These are phyloP conservation scores for Lota lota DNA, from an alignment of 2,113 vertebrate genomes.

Conservation along the genomic window DNA sequence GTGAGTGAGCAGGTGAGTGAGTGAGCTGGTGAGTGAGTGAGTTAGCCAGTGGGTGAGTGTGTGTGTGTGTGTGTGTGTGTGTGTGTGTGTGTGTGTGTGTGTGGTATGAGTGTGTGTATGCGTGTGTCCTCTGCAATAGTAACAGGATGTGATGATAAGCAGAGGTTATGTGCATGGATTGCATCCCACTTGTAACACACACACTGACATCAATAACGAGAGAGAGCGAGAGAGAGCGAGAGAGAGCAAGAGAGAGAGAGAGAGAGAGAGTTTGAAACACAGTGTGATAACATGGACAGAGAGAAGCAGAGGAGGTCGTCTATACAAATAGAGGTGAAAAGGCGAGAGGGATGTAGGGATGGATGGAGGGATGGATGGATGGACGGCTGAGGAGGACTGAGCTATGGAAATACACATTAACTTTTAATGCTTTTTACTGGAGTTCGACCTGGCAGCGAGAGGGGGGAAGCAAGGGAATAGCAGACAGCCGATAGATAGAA, in stretches of 20 bases:
- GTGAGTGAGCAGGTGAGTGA: not conserved
- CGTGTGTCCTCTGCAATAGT: too few species aligned
- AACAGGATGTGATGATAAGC: too few species aligned
- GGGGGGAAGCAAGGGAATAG: slow-evolving; percentile 12
- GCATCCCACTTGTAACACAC: too few species aligned
- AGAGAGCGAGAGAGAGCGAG: too few species aligned
- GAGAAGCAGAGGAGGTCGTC: not conserved
- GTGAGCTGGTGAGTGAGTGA: not conserved
- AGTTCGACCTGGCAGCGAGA: not conserved
- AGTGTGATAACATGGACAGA: not conserved
- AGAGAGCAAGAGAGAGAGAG: too few species aligned
- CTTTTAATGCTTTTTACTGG: slow-evolving; percentile 64
- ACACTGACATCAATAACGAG: too few species aligned
- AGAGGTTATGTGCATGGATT: too few species aligned
- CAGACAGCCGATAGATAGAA: slow-evolving; percentile 2
- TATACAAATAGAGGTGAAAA: slow-evolving; percentile 4
- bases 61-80: too few species aligned
- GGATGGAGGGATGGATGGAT: not conserved
- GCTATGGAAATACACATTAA: slow-evolving; percentile 71
- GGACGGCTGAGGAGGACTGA: not conserved
- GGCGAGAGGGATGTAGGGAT: not conserved
- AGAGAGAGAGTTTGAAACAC: not conserved
- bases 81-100: too few species aligned
- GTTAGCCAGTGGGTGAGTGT: not conserved
- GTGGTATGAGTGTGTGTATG: too few species aligned